Evolutionary conservation across 2,888 invertebrate genomes (phyloP).

Genomic region (Criorhina ranunculi): DNA sequence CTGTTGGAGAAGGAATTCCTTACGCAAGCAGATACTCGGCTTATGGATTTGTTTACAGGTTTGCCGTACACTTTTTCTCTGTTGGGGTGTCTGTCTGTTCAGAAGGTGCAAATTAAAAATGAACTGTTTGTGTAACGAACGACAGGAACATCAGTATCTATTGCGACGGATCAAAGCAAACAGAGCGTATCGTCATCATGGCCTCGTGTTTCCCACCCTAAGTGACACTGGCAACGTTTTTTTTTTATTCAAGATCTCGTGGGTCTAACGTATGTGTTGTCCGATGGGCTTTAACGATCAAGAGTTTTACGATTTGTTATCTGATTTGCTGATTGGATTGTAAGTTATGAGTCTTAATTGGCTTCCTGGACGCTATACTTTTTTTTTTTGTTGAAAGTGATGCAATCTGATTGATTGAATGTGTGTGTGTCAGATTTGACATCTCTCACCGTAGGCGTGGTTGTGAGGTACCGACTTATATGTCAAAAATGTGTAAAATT

Average conservation of each 20-base stretch:
- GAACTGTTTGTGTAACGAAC: background rate
- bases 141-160: background rate
- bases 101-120: conserved; percentile 21
- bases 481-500: no score
- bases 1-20: conserved; percentile 27
- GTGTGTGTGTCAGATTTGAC: background rate
- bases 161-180: conserved; percentile 12
- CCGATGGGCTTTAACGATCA: background rate
- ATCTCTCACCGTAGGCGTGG: no score
- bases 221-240: conserved; percentile 10
- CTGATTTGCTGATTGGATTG: conserved; percentile 8
- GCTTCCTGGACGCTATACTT: background rate
- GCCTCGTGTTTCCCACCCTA: conserved; percentile 23
- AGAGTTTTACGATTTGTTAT: conserved; percentile 10
- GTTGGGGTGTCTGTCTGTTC: background rate
- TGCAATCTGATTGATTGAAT: background rate
- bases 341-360: conserved; percentile 25
- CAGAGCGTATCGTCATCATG: background rate
- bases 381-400: conserved; percentile 8
- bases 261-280: conserved; percentile 21
- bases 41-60: background rate
- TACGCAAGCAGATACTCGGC: conserved; percentile 14
- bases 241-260: conserved; percentile 36
- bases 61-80: background rate
- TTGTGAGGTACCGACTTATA: no score